A percentile compares a stretch with the other conserved stretches of the same genome.
phyloP scores from a whole-genome alignment of 2,888 invertebrate genomes.

The Tethea ocularis region DNA sequence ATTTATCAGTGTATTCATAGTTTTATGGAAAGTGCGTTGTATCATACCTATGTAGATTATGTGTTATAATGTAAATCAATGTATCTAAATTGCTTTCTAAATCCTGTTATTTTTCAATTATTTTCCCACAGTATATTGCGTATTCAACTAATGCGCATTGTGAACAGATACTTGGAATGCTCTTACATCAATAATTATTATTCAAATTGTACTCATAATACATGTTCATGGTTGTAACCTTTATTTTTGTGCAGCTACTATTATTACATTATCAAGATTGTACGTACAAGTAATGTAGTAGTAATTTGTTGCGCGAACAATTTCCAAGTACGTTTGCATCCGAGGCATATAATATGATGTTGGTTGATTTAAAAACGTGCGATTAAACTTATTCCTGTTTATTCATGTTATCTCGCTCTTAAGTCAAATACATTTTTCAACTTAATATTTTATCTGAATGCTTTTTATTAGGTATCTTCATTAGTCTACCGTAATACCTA shows the following conservation, averaged over 20 bases:
- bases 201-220: slow-evolving; percentile 62
- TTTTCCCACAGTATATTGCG: slow-evolving; percentile 65
- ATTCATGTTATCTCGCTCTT: neutral
- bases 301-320: slow-evolving; percentile 28
- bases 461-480: too few relatives aligned
- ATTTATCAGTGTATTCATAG: neutral
- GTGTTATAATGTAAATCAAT: slow-evolving; percentile 43
- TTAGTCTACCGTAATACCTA: too few relatives aligned
- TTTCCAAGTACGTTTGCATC: slow-evolving; percentile 19
- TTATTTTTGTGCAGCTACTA: slow-evolving; percentile 49
- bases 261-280: slow-evolving; percentile 50
- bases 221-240: slow-evolving; percentile 46
- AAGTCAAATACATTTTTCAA: too few relatives aligned
- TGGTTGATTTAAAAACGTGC: neutral
- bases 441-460: too few relatives aligned
- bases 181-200: slow-evolving; percentile 61
- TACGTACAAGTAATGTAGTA: slow-evolving; percentile 17
- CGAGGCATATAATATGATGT: slow-evolving; percentile 5
- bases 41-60: slow-evolving; percentile 32
- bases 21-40: slow-evolving; percentile 15
- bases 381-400: neutral
- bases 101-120: slow-evolving; percentile 55
- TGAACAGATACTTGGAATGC: slow-evolving; percentile 37
- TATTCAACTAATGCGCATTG: slow-evolving; percentile 59
- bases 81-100: slow-evolving; percentile 35